Percentiles rank a stretch among this genome's conserved stretches.
phyloP scores from a whole-genome alignment of 1,140 invertebrate species.

The Drosophila hydei region DNA sequence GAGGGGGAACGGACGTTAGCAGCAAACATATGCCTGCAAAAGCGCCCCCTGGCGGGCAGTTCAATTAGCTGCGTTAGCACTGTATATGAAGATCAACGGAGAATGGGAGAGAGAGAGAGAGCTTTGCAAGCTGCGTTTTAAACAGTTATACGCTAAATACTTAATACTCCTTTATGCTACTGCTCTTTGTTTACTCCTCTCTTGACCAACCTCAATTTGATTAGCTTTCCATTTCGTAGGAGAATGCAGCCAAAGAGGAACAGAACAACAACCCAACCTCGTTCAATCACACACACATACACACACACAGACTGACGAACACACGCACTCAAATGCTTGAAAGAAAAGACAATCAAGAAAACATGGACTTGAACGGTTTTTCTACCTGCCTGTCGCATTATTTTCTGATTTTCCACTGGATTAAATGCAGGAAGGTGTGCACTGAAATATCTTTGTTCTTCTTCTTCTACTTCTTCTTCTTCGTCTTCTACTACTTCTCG shows the following conservation, averaged over 20 bases:
- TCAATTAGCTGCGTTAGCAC: slow-evolving; percentile 47
- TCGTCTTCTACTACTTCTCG: slow-evolving; percentile 5
- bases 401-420: slow-evolving; percentile 77
- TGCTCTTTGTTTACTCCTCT: background rate
- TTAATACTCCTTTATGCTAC: background rate
- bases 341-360: slow-evolving; percentile 40
- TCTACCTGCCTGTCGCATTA: slow-evolving; percentile 55
- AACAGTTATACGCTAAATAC: no score
- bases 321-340: background rate
- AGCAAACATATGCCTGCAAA: slow-evolving; percentile 23
- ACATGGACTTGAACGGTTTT: slow-evolving; percentile 30
- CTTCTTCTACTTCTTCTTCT: slow-evolving; percentile 21
- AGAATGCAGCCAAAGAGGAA: slow-evolving; percentile 42
- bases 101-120: background rate
- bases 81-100: no score
- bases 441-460: slow-evolving; percentile 39
- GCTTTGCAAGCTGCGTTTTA: background rate
- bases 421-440: slow-evolving; percentile 62
- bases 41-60: slow-evolving; percentile 25
- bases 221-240: slow-evolving; percentile 56
- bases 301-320: slow-evolving; percentile 26
- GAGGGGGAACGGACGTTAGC: background rate
- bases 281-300: slow-evolving; percentile 46
- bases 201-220: slow-evolving; percentile 64
- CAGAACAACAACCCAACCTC: slow-evolving; percentile 20